phyloP scores from a whole-genome alignment of 2,888 invertebrate species.

The Mythimna vitellina region DNA sequence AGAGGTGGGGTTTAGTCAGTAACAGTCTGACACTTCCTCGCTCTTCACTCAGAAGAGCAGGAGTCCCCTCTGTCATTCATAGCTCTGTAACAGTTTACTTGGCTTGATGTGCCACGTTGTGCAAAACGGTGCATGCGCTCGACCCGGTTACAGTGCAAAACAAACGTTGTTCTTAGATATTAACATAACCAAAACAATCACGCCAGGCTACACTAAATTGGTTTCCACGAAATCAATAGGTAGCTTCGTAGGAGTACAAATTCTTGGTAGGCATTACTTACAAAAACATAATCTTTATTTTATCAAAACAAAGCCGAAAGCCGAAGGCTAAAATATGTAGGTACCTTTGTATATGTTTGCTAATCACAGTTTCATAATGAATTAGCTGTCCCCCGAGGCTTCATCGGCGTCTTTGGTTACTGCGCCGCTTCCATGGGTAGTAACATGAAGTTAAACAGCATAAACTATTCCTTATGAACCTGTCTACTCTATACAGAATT shows the following conservation, averaged over 20 bases:
- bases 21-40: no score
- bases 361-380: no score
- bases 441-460: no score
- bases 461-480: no score
- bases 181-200: neutral
- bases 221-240: neutral
- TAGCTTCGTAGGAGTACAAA: neutral
- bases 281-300: slow-evolving; percentile 15
- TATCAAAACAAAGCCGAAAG: slow-evolving; percentile 17
- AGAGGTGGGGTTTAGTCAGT: no score
- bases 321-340: neutral
- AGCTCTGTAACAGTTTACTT: neutral
- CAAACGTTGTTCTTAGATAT: neutral
- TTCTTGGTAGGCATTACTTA: slow-evolving; percentile 13
- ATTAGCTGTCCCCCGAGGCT: no score
- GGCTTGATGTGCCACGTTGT: neutral
- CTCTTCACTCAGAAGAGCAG: no score
- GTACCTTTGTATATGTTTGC: slow-evolving; percentile 10
- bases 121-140: no score
- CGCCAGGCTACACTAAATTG: neutral
- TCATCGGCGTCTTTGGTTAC: no score
- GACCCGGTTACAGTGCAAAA: neutral
- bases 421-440: no score
- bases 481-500: no score
- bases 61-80: no score